Percentiles rank a stretch among this genome's conserved stretches.
These are phyloP conservation scores for Brachypteracias leptosomus DNA, from an alignment of 2,113 vertebrate species.

Conservation along the genomic window DNA sequence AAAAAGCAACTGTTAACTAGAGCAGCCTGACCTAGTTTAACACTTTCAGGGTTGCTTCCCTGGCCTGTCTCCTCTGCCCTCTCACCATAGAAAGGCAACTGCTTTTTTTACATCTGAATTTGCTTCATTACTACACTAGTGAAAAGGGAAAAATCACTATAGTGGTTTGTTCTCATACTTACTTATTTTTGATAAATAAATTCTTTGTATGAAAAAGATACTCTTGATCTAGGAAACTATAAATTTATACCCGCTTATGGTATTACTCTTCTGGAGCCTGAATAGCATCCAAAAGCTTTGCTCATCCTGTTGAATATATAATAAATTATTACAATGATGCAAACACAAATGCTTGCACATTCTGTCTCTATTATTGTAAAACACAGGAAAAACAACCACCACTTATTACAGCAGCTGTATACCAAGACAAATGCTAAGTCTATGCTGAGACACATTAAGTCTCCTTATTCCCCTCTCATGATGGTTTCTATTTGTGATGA, in stretches of 20 bases:
- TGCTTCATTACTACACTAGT: not conserved
- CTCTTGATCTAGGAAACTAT: not conserved
- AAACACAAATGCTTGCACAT: conserved; percentile 12
- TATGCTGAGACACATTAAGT: not conserved
- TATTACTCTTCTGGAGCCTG: not conserved
- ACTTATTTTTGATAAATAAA: not conserved
- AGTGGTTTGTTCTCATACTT: not conserved
- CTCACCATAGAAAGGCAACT: not conserved
- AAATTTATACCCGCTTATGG: not conserved
- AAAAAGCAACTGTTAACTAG: not conserved
- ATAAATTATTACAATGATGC: conserved; percentile 25
- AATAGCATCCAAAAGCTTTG: not conserved
- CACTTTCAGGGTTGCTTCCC: not conserved
- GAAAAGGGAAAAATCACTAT: not conserved
- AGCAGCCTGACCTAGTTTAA: not conserved
- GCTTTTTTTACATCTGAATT: not conserved
- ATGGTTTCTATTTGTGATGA: not conserved
- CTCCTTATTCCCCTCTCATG: not conserved
- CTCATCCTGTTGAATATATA: not conserved
- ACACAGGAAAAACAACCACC: not conserved
- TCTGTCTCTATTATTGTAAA: not conserved
- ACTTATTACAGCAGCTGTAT: conserved; percentile 16
- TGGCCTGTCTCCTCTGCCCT: not conserved
- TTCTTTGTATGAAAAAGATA: not conserved
- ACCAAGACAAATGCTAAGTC: not conserved